Evolutionary conservation across 2,888 invertebrate species (phyloP), one percentile per base, ranked within the genome.

Genomic region (Philereme vetulata): DNA sequence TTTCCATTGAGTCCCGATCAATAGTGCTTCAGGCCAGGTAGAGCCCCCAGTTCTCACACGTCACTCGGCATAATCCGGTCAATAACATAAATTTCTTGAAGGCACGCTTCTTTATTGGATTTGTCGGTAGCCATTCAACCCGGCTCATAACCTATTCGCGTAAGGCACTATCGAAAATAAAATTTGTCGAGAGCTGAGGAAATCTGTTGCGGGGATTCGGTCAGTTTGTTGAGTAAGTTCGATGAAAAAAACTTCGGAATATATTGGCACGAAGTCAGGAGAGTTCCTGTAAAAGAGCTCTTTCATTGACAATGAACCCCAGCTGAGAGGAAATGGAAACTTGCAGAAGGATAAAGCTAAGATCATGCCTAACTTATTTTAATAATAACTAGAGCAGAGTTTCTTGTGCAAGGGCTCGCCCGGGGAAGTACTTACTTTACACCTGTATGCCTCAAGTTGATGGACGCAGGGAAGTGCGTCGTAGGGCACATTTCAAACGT

Each of bases 71-170:
- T 88, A 90, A 88, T 86, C 85, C 85, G 88, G 87, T 87, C 88
- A 89, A 88, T 89, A 88, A 88, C 88, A 89, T 89, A 89, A 87
- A 88, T 88, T 88, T 88, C 81, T 86, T 80, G 74, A 79, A 83
- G 82, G 82, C 84, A 83, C 76, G 82, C 77, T 82, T 84, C 88
- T 86, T 87, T 90, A 90, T 89, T 88, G 86, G 84, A 87, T 88
- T 88, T 84, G 85, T 82, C 86, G 84, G 78, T 78, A 84, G 80
- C 82, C 80, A 79, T 85, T 86, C 84, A 84, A 81, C 82, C 76
- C 78, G 68, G 74, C 72, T 77, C 79, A 79, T 81, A 83, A 80
- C 80, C 78, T 78, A 80, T 77, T 77, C 78, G 74, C 71, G 76
- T 72, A 75, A 78, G 74, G 79, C 77, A 79, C 81, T 81, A 80